Percentiles rank a stretch among this genome's conserved stretches.
phyloP scores from a whole-genome alignment of 2,888 invertebrate genomes.

The Mesochorus sp. region DNA sequence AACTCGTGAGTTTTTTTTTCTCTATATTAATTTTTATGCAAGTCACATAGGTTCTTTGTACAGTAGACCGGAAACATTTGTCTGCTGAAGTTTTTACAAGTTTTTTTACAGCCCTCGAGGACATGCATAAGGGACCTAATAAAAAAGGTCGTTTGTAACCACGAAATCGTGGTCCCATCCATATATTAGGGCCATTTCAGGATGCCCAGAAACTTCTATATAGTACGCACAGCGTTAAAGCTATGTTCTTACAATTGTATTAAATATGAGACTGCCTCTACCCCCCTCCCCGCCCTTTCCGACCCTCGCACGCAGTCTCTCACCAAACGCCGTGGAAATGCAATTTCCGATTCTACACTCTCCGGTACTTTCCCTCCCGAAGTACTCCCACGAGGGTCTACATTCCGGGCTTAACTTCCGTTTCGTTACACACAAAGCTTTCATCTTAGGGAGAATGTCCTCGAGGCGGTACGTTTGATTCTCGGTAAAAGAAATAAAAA shows the following conservation, averaged over 20 bases:
- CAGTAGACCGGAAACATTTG: too few species aligned
- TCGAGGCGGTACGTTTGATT: background rate
- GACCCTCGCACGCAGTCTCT: constrained; percentile 49
- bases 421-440: constrained; percentile 34
- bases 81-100: too few species aligned
- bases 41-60: too few species aligned
- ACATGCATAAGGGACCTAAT: background rate
- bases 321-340: constrained; percentile 52
- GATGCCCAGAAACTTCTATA: background rate
- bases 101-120: too few species aligned
- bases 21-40: too few species aligned
- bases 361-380: constrained; percentile 6
- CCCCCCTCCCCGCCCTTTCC: background rate
- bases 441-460: background rate
- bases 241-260: constrained; percentile 58
- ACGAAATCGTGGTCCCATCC: background rate
- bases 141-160: constrained; percentile 3
- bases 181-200: constrained; percentile 1
- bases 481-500: background rate
- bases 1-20: too few species aligned
- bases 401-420: constrained; percentile 46
- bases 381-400: constrained; percentile 36
- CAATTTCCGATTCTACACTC: constrained; percentile 57
- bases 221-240: constrained; percentile 14
- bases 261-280: constrained; percentile 47